A percentile compares a stretch with the other conserved stretches of the same genome.
These are phyloP conservation scores for Amphipyra berbera DNA, from an alignment of 2,888 invertebrate species.

Conservation along the genomic window DNA sequence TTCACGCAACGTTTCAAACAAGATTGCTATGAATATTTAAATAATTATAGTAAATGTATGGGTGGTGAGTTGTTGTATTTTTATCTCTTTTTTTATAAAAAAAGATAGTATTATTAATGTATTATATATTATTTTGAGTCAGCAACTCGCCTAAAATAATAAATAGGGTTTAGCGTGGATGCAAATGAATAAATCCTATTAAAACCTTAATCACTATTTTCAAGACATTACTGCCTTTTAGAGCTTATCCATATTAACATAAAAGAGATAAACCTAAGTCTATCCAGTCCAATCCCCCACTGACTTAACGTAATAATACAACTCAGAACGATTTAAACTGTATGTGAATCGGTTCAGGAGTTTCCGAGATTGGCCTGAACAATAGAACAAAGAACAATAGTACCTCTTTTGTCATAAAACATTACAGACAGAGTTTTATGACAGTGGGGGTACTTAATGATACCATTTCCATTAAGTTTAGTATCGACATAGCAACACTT, in stretches of 20 bases:
- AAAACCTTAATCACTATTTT: neutral
- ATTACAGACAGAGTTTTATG: conserved; percentile 49
- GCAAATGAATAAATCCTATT: too few species aligned
- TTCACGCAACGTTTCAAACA: conserved; percentile 55
- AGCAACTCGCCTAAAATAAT: too few species aligned
- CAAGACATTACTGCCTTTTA: neutral
- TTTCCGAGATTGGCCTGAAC: conserved; percentile 51
- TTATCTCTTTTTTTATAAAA: neutral
- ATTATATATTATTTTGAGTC: too few species aligned
- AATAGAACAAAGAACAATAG: conserved; percentile 63
- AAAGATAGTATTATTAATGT: too few species aligned
- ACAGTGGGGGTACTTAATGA: conserved; percentile 47
- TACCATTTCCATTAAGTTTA: conserved; percentile 49
- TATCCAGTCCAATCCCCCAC: conserved; percentile 12
- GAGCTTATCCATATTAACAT: neutral
- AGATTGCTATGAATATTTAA: conserved; percentile 58
- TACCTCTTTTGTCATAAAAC: conserved; percentile 55
- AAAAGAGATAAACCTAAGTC: neutral
- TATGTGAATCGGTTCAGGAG: conserved; percentile 50
- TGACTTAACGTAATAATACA: conserved; percentile 21
- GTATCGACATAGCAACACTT: conserved; percentile 44
- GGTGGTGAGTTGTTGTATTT: neutral
- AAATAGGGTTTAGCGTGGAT: too few species aligned
- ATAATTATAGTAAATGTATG: conserved; percentile 37
- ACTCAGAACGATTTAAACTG: conserved; percentile 35